A percentile compares a stretch with the other conserved stretches of the same genome.
Evolutionary conservation across 1,140 invertebrate genomes (phyloP).

Genomic region (Bombus picipes): DNA sequence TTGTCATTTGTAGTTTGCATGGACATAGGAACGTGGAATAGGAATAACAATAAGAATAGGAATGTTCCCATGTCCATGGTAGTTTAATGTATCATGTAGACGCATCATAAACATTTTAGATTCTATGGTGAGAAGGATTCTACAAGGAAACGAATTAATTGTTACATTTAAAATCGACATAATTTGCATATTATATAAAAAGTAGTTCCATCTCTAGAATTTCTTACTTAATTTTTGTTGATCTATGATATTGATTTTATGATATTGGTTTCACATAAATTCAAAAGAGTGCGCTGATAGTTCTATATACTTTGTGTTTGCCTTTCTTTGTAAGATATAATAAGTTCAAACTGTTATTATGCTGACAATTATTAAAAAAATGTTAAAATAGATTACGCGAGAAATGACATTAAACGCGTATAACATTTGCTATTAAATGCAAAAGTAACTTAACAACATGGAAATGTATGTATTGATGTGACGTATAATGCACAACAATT

Average conservation of each 20-base stretch:
- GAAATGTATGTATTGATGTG: constrained; percentile 10
- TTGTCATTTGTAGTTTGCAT: no score
- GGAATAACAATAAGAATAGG: no score
- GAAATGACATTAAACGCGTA: not conserved
- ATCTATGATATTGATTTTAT: not conserved
- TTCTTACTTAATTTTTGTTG: not conserved
- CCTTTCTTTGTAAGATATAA: constrained; percentile 18
- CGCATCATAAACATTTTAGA: not conserved
- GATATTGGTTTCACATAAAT: not conserved
- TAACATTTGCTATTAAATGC: not conserved
- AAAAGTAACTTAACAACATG: constrained; percentile 2
- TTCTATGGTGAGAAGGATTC: not conserved
- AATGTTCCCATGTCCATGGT: no score
- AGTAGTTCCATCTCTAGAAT: not conserved
- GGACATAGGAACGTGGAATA: no score
- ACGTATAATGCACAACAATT: constrained; percentile 5
- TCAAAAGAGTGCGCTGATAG: not conserved
- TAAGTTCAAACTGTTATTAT: constrained; percentile 31
- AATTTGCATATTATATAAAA: not conserved
- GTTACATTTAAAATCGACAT: not conserved
- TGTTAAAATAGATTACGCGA: not conserved
- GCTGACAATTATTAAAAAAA: not conserved
- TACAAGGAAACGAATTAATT: not conserved
- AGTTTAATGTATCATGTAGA: not conserved
- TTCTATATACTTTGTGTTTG: not conserved